Base-by-base conservation (phyloP, 2,797 vertebrate genomes). In the Natrix natrix region DNA sequence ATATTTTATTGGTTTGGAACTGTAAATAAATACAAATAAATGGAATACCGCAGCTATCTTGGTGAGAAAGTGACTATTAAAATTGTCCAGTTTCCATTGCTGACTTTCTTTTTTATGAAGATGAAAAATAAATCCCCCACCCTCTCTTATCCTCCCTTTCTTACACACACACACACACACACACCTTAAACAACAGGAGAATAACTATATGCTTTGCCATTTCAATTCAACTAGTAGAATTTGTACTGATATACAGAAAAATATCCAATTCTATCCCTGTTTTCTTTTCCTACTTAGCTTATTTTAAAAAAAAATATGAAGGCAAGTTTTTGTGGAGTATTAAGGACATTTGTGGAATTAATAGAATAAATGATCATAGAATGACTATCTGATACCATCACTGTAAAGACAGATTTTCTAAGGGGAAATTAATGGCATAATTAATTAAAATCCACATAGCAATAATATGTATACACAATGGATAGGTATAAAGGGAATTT, bases 391-490 rank as follows among this genome's bases (percentile, higher is more conserved):
- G 55, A 56, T 88, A 55, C 63, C 56, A 66, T 90, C 37, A 52
- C 60, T 90, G 26, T 61, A 87, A 60, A 88, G 86, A 56, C 55
- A 91, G 54, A 20, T 88, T 91, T 91, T 91, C 86, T 91, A 74
- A 93, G 52, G 43, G 61, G 43, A 93, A 87, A 61, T 88, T 63
- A 91, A 74, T 78, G 86, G 37, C 61, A 88, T 60, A 54, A 91
- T 87, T 91, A 93, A 93, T 91, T 93, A 91, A 91, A 43, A 55
- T 55, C 4, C 88, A 20, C 24, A 16, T 55, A 87, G 61, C 59
- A 91, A 87, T 93, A 91, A 93, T 91, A 32, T 26, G 89, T 59
- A n/a, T 28, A 24, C 12, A 28, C 20, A 91, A 88, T 91, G 83
- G 83, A 13, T 56, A 48, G 32, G 26, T 86, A 60, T n/a, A 61